A percentile compares a stretch with the other conserved stretches of the same genome.
Conservation (phyloP, 2,113 vertebrate species). For the Burhinus bistriatus region DNA sequence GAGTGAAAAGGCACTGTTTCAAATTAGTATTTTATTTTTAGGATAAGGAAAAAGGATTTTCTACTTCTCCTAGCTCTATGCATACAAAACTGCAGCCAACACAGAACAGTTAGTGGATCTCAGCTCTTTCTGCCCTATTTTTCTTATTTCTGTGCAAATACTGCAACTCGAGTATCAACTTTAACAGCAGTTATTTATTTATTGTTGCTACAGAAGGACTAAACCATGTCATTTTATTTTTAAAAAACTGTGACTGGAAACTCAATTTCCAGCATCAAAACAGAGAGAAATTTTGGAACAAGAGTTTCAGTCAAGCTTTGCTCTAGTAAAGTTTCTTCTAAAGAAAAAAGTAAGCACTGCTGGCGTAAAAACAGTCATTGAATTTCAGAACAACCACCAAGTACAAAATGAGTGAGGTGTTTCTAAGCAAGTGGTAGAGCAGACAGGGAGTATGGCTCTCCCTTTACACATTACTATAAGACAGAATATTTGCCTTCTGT, state of each 20-base stretch:
- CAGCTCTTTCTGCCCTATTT: background rate
- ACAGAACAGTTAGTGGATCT: background rate
- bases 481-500: background rate
- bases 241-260: background rate
- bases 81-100: background rate
- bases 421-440: background rate
- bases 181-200: background rate
- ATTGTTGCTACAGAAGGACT: background rate
- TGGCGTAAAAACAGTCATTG: rapidly evolving
- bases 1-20: background rate
- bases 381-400: background rate
- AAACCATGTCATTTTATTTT: background rate
- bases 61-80: background rate
- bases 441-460: background rate
- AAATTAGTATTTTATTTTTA: background rate
- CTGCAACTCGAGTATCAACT: background rate
- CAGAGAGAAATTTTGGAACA: background rate
- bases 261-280: background rate
- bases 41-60: background rate
- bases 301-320: background rate
- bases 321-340: background rate
- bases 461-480: background rate
- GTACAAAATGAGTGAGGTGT: background rate
- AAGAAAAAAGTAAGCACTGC: background rate
- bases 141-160: background rate